Base-by-base conservation (phyloP, 2,113 vertebrate genomes). In the Pterocles burchelli region DNA sequence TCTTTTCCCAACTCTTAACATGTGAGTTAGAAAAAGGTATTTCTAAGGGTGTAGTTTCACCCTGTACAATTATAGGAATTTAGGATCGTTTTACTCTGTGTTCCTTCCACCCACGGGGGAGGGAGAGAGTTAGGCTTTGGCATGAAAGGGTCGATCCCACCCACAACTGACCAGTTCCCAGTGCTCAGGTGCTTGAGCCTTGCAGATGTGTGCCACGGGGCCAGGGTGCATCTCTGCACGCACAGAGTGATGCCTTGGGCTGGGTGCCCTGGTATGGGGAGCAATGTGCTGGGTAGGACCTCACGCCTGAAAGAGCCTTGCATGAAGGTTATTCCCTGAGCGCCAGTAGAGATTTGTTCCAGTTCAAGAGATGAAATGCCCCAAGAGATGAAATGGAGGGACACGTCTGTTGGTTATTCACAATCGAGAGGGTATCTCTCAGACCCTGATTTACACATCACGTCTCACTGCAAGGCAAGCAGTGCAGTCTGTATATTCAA, bases 151-250 rank as follows among this genome's bases (percentile, higher is more conserved):
- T 14, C 1, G 1, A 63, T 16, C 31, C 34, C 54, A 26, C 25
- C 34, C 16, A 71, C 31, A 25, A 36, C 1, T 1, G 0, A 13
- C 29, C 7, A 21, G 16, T 7, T 76, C 22, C 22, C 75, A 57
- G 49, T 10, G 9, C 20, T 6, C 33, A 1, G 4, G 15, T 7
- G 16, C 19, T 43, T 22, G 13, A 75, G 29, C 67, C 28, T 68
- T 15, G 8, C 52, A 19, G 1, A 17, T 0, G 1, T 6, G 5
- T 34, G 57, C 38, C 5, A 0, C 7, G 3, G 68, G 33, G 17
- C 24, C 10, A 9, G 51, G 17, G 15, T 21, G 28, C 9, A 7
- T 14, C 17, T 36, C 62, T 17, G 28, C 49, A 51, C 2, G 16
- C 20, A 38, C 0, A 1, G 10, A 24, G 41, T 1, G 17, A 43